A percentile compares a stretch with the other conserved stretches of the same genome.
phyloP scores from a whole-genome alignment of 2,888 invertebrate species.

The Temnothorax rugatulus region DNA sequence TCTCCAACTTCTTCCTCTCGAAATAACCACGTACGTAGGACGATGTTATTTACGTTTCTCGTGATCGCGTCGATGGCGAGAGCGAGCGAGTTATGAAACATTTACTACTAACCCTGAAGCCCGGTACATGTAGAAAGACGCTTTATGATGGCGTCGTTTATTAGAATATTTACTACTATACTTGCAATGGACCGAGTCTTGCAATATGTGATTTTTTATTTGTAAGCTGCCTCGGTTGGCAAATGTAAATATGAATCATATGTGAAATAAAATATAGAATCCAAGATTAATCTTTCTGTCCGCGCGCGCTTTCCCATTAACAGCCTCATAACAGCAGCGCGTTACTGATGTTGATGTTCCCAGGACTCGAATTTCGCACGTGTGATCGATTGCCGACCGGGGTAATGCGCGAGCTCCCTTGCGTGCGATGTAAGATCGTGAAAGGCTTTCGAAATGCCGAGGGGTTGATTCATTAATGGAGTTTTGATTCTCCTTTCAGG shows the following conservation, averaged over 20 bases:
- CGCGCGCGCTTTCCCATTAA: conserved; percentile 30
- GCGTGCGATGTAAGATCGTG: conserved; percentile 57
- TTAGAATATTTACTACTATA: neutral
- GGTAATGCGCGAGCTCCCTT: conserved; percentile 12
- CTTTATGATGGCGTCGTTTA: conserved; percentile 19
- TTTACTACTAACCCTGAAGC: conserved; percentile 24
- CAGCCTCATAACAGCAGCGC: conserved; percentile 10
- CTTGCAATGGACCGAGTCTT: conserved; percentile 4
- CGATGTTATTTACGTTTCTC: conserved; percentile 51
- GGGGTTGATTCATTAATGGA: conserved; percentile 80
- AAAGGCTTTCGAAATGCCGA: conserved; percentile 63
- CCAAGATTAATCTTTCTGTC: neutral
- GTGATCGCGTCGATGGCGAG: conserved; percentile 47
- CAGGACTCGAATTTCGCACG: conserved; percentile 35
- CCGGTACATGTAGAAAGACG: neutral
- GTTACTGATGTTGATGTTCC: conserved; percentile 40
- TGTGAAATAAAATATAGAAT: conserved; percentile 8
- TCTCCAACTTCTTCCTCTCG: conserved; percentile 42
- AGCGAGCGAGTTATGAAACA: conserved; percentile 41
- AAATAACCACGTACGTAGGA: conserved; percentile 61
- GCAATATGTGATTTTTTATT: neutral
- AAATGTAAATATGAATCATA: neutral
- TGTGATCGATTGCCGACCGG: conserved; percentile 49
- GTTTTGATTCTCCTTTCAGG: conserved; percentile 72
- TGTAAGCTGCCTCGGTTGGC: neutral